Evolutionary conservation across 1,140 invertebrate species (phyloP), one percentile per base, ranked within the genome.

Genomic region (Danaus plexippus): DNA sequence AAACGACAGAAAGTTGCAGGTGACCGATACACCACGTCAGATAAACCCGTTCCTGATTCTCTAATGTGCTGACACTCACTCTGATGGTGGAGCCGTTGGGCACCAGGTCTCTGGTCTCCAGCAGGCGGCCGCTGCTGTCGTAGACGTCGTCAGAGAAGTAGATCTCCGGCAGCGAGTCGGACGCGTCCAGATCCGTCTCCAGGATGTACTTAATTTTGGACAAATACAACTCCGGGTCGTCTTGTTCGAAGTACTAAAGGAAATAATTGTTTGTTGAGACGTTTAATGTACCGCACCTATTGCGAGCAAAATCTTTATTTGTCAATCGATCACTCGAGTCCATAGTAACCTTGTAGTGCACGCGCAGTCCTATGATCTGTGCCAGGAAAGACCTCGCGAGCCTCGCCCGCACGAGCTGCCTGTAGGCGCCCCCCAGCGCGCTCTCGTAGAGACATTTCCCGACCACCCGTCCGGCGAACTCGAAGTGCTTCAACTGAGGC

Each of bases 401-500:
- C 62, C 95, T 89, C 1, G 96, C 96, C 57, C 96, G 91, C 11
- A 98, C 95, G 55, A 97, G 87, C 82, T 97, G 96, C 3, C 95
- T 88, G 87, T 97, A 97, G 9, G 92, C 92, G 18, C 94, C 93
- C 6, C 96, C 96, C 11, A 97, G 88, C 9, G 96, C 94, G 47
- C 94, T 96, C 85, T 98, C 96, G 77, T 96, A 97, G 55, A 97
- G 85, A 87, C 95, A 96, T 87, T 97, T 97, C 47, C 96, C 97
- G n/a, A 97, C 95, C 63, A 98, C 91, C 84, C 94, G 94, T 32
- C 97, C 97, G 42, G 96, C 96, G 81, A 98, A 96, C 88, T 98
- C 96, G 81, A 94, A 98, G 80, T 97, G 92, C 72, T 96, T 96
- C 47, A 96, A 70, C 84, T 88, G 74, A 1, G 67, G 9, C 53